These are phyloP conservation scores for Thamnophis elegans DNA, from an alignment of 2,797 vertebrate genomes.

Conservation along the genomic window DNA sequence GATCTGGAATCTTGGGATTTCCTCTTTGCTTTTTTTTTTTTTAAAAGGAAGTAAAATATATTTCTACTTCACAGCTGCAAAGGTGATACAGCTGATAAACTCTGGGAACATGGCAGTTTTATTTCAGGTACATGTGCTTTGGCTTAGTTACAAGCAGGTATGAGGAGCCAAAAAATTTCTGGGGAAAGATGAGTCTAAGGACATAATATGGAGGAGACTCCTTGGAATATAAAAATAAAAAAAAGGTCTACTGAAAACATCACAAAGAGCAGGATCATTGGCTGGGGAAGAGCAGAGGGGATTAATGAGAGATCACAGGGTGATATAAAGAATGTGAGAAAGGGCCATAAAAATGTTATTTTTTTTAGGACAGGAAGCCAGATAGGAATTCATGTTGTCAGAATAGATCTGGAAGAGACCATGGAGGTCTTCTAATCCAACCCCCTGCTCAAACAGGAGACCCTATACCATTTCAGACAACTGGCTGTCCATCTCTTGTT, in stretches of 20 bases:
- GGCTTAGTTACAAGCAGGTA: background rate
- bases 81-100: background rate
- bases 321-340: background rate
- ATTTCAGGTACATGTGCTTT: background rate
- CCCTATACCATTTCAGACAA: background rate
- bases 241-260: background rate
- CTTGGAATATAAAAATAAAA: background rate
- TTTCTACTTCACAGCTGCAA: background rate
- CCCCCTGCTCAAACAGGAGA: background rate
- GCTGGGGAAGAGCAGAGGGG: background rate
- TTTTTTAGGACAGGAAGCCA: background rate
- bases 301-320: background rate
- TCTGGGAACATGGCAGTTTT: background rate
- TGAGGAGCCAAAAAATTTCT: background rate
- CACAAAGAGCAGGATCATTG: background rate
- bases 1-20: background rate
- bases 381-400: background rate
- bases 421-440: background rate
- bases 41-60: background rate
- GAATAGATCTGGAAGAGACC: background rate
- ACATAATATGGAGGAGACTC: background rate
- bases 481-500: background rate
- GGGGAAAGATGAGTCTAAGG: background rate
- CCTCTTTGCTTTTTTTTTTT: background rate
- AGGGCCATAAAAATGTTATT: background rate